A percentile compares a stretch with the other conserved stretches of the same genome.
phyloP scores from a whole-genome alignment of 2,797 vertebrate genomes.

The Potorous gilbertii region DNA sequence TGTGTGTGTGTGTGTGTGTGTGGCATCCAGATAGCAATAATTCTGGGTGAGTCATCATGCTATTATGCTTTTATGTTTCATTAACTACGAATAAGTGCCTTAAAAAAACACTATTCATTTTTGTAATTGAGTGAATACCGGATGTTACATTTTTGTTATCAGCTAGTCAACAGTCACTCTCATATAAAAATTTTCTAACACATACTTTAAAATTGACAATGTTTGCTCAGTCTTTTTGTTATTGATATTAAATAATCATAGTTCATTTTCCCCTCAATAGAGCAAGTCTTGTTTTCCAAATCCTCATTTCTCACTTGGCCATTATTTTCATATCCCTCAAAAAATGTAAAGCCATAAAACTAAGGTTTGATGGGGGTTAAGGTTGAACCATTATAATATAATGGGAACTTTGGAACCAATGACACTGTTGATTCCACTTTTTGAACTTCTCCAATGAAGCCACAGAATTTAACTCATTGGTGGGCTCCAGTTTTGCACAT shows the following conservation, averaged over 20 bases:
- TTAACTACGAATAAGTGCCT: neutral
- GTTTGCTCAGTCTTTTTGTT: neutral
- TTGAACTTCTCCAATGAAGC: neutral
- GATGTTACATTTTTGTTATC: neutral
- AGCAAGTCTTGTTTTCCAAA: neutral
- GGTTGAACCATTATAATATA: neutral
- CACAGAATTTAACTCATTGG: neutral
- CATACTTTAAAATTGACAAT: neutral
- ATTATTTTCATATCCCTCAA: neutral
- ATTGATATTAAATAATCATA: neutral
- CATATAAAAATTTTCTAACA: neutral
- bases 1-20: too few relatives aligned
- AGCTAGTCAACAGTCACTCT: neutral
- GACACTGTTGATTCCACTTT: neutral
- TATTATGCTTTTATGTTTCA: neutral
- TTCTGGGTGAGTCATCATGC: neutral
- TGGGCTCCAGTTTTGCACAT: neutral
- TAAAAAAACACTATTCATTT: neutral
- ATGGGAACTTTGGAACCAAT: neutral
- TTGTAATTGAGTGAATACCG: neutral
- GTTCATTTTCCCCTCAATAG: neutral
- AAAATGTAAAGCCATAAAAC: neutral
- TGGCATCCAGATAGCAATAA: neutral
- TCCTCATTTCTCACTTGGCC: neutral
- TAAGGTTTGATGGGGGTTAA: neutral